phyloP scores from a whole-genome alignment of 53 echinoderm and acorn worm species.

The Actinopyga echinites region DNA sequence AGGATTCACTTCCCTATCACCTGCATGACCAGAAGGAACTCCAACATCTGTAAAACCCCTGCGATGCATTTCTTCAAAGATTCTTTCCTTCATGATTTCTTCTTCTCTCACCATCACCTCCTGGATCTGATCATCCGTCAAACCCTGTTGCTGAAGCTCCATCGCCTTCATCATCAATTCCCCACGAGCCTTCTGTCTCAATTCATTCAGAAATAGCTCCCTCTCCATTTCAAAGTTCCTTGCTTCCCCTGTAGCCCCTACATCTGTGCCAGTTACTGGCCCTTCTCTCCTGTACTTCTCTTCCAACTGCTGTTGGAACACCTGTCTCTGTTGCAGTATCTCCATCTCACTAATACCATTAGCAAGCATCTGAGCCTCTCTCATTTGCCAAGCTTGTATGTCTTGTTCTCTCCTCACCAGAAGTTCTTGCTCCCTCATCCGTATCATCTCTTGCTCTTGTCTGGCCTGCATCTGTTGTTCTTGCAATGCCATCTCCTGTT shows the following conservation, averaged over 20 bases:
- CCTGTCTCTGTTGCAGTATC: neutral
- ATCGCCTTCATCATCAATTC: constrained; percentile 21
- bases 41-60: neutral
- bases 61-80: neutral
- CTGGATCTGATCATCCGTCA: constrained; percentile 8
- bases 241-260: too few species aligned
- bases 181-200: neutral
- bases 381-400: constrained; percentile 3
- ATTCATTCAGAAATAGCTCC: neutral
- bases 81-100: constrained; percentile 3
- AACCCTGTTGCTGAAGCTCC: neutral
- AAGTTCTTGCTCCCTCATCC: neutral
- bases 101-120: constrained; percentile 15
- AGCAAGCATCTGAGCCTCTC: neutral
- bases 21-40: too few species aligned
- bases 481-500: neutral
- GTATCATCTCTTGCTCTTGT: neutral
- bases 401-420: constrained; percentile 3
- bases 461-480: constrained; percentile 8
- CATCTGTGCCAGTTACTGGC: neutral
- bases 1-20: too few species aligned
- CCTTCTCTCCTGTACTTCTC: neutral
- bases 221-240: neutral
- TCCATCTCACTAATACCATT: constrained; percentile 6
- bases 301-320: constrained; percentile 24